Evolutionary conservation across 1,140 invertebrate species (phyloP), one percentile per base, ranked within the genome.

Genomic region (Drosophila truncata): DNA sequence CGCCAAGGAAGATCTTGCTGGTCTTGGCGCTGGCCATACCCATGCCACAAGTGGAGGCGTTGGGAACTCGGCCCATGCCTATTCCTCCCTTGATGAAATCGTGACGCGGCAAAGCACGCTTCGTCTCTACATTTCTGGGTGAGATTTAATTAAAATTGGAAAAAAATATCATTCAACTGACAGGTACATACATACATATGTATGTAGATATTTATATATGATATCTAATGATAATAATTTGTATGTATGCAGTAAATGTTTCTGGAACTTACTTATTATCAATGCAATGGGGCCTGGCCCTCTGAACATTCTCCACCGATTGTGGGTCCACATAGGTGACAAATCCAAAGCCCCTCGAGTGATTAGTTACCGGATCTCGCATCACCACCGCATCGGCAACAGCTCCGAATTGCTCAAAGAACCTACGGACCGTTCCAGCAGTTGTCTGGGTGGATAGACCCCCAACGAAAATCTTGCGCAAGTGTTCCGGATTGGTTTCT

Each of bases 1-100:
- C 97, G 60, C 98, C 98, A 72, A 99, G 96, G 91, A 99, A 99
- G 10, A 99, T 94, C 93, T 99, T 99, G 79, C 98, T 98, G 0
- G 99, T 97, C 1, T 98, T 98, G 7, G 41, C 35, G 16, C 47
- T 58, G n/a, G 16, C 46, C 2, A 97, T 96, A 63, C 97, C 95
- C 93, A 98, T 97, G 35, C n/a, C n/a, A 25, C 35, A 29, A 6
- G 4, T 20, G 23, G 13, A 23, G 11, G 13, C n/a, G n/a, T 9
- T 35, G 31, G n/a, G 4, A 9, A n/a, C 29, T 11, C 29, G 31
- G 11, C 29, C n/a, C 5, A 16, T 23, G 33, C 57, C 37, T 10
- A 23, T 25, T 23, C 37, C 65, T 1, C 96, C 97, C 82, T 96
- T 95, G 50, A 96, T 96, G 83, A 97, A 97, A 91, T 99, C 97